These are phyloP conservation scores for Morpho helenor DNA, from an alignment of 2,888 invertebrate species.

Conservation along the genomic window DNA sequence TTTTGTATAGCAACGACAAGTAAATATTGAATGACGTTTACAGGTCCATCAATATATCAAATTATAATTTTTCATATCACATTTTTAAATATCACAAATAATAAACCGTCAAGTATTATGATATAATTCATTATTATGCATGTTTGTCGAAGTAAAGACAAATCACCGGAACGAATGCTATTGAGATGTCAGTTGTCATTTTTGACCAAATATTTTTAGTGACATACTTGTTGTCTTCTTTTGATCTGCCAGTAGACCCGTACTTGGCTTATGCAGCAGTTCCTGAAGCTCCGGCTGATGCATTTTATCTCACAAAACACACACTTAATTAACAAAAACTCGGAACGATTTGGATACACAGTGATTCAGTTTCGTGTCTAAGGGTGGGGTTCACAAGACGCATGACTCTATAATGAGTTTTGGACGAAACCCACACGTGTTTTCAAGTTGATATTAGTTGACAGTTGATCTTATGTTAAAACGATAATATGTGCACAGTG, in stretches of 20 bases:
- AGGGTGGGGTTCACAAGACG: conserved; percentile 33
- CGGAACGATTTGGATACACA: conserved; percentile 24
- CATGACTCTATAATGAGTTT: conserved; percentile 51
- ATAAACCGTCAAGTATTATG: neutral
- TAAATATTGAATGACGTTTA: too few species aligned
- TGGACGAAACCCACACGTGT: conserved; percentile 23
- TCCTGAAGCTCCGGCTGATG: conserved; percentile 67
- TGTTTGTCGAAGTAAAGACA: conserved; percentile 25
- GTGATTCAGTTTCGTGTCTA: conserved; percentile 9
- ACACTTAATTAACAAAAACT: conserved; percentile 29
- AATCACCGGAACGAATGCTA: conserved; percentile 50
- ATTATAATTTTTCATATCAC: too few species aligned
- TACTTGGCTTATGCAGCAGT: conserved; percentile 57
- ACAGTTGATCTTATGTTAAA: conserved; percentile 12
- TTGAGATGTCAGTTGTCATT: conserved; percentile 41
- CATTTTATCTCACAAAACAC: conserved; percentile 45
- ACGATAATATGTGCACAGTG: conserved; percentile 60
- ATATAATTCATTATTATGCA: conserved; percentile 28
- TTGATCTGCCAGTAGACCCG: conserved; percentile 42
- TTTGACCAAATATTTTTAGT: conserved; percentile 31
- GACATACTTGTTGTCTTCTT: conserved; percentile 62
- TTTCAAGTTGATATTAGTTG: conserved; percentile 37
- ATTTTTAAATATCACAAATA: too few species aligned
- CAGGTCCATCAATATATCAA: too few species aligned
- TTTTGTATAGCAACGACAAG: too few species aligned